Conservation (phyloP, 2,113 vertebrate genomes). For the Brachirus orientalis region DNA sequence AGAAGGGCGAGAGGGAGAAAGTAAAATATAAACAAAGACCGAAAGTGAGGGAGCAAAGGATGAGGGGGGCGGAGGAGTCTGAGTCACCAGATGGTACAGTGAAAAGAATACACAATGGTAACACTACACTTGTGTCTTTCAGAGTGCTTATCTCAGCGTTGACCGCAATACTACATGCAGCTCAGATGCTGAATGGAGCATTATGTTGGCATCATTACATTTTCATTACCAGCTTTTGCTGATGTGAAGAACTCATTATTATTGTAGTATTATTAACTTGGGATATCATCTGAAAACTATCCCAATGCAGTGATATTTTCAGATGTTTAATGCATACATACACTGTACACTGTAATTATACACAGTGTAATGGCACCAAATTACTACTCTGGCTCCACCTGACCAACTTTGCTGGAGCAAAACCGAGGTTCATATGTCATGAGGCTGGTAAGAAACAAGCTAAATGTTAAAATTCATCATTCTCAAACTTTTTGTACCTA, state of each 20-base stretch:
- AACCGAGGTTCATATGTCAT: no score
- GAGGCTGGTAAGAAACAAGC: no score
- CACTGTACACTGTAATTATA: no score
- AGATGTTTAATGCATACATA: no score
- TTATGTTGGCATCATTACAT: not conserved
- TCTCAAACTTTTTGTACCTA: no score
- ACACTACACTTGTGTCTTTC: constrained; percentile 60
- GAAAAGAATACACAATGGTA: constrained; percentile 74
- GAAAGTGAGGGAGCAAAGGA: constrained; percentile 41
- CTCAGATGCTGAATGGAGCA: constrained; percentile 8
- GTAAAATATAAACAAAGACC: constrained; percentile 41
- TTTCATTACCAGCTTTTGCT: not conserved
- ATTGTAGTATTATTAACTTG: not conserved
- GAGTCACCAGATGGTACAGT: constrained; percentile 76
- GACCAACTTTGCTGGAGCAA: no score
- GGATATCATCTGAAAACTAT: not conserved
- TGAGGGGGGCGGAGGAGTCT: constrained; percentile 25
- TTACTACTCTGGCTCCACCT: no score
- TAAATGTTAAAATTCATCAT: no score
- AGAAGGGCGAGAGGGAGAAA: constrained; percentile 12
- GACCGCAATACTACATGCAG: not conserved
- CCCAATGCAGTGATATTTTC: no score
- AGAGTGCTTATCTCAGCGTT: constrained; percentile 48
- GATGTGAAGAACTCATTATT: not conserved
- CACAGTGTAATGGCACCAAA: no score